Base-by-base conservation (phyloP, 2,888 invertebrate genomes). In the Fragum sueziense region DNA sequence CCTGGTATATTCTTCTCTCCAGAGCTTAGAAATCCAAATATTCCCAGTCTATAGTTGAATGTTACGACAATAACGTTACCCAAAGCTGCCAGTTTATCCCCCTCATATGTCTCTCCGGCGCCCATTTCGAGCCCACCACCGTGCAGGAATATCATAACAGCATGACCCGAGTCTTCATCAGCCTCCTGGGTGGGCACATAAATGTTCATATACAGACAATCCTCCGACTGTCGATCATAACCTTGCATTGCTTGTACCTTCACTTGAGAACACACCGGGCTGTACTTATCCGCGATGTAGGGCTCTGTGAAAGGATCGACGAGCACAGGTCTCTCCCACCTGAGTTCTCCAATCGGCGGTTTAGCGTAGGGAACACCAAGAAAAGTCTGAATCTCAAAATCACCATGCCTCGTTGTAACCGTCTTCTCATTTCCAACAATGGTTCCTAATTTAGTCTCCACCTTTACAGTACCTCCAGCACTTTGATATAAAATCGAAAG, bases 41-140 rank as follows among this genome's bases (percentile, higher is more conserved):
- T 96, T 17, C 98, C 98, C 1, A 88, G 96, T 77, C 98, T 95
- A 94, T 98, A 98, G 91, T 98, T 97, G 95, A 98, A 97, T 34
- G 98, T 97, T 77, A 97, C 98, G 22, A 99, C 97, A 91, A 99
- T 97, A 4, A 79, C 76, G 29, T 72, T 75, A 3, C 76, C 76
- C 11, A 57, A 51, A 4, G 75, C 67, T 11, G 69, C 51, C 11
- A 79, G 70, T 0, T 17, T 41, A 7, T 76, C 69, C 4, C 68
- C 61, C 9, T 37, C 34, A 47, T 51, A 72, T 22, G 52, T 33
- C n/a, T 62, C 68, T 31, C 97, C 96, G 33, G 97, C 97, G 47
- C 98, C 98, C 90, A 96, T 96, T 96, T 97, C 97, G 93, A 97
- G 98, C 29, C 97, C 97, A 9, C 98, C 98, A 0, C 98, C 98